Evolutionary conservation across 1,140 invertebrate genomes (phyloP), one percentile per base, ranked within the genome.

Genomic region (Hycleus cichorii): DNA sequence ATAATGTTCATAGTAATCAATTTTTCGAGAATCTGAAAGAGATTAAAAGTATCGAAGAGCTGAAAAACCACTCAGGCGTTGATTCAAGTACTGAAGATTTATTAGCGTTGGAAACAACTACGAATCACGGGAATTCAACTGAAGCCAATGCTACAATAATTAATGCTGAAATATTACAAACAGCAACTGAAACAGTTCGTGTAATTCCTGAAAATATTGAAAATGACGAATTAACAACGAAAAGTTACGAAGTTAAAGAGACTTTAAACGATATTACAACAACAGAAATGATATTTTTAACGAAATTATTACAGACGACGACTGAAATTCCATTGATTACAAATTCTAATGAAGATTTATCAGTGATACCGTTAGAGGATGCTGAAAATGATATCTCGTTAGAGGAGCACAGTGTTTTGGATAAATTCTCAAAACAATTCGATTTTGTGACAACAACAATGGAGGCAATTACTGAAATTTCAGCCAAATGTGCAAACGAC

Each of bases 401-500:
- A 26, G 66, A 68, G 59, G 64, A 68, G 9, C 40, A 62, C 46
- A 61, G 49, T 24, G 63, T 68, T 43, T 56, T 68, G 38, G 63
- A 63, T 53, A 65, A 65, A 55, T 65, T 62, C 12, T 25, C 42
- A 24, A 44, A 47, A 38, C 24, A 55, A n/a, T 2, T 26, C 3
- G 45, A 55, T 40, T 11, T 47, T 3, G 40, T 47, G 24, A 18
- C 27, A 27, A 12, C n/a, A 11, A 44, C n/a, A 39, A 47, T n/a
- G 18, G 42, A 39, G 9, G 49, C 46, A 9, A 46, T 72, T 12
- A 58, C 50, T 2, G 67, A 73, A 8, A 32, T 7, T 32, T 78
- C 79, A 47, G 78, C 80, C 1, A 79, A 80, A 68, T 83, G 81
- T 64, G 74, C 75, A 43, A 66, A 74, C 48, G 81, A 81, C 0